A percentile compares a stretch with the other conserved stretches of the same genome.
Conservation (phyloP, 1,140 invertebrate genomes). For the Doryteuthis pealeii region DNA sequence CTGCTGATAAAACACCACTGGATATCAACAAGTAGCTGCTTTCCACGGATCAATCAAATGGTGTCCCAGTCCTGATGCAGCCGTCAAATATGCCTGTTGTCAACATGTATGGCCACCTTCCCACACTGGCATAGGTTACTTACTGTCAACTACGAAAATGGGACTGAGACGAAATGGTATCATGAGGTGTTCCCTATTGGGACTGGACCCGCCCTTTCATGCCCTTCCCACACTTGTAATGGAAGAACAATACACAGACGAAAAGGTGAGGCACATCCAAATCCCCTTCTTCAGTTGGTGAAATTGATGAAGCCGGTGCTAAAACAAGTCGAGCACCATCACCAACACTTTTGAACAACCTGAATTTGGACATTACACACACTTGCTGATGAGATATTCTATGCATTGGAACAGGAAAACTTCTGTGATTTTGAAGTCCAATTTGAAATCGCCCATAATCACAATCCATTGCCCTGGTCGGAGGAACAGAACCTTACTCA, state of each 20-base stretch:
- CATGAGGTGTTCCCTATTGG: slow-evolving; percentile 14
- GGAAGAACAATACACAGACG: slow-evolving; percentile 9
- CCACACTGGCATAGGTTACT: slow-evolving; percentile 33
- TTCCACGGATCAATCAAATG: slow-evolving; percentile 21
- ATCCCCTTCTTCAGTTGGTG: slow-evolving; percentile 16
- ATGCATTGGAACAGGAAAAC: slow-evolving; percentile 31
- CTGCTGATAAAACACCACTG: slow-evolving; percentile 21
- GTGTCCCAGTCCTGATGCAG: slow-evolving; percentile 23
- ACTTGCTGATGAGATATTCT: slow-evolving; percentile 24
- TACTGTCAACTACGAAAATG: slow-evolving; percentile 26
- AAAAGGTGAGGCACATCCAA: neutral
- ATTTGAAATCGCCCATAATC: slow-evolving; percentile 33
- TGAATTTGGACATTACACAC: slow-evolving; percentile 20
- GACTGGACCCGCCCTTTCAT: slow-evolving; percentile 10
- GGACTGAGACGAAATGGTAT: slow-evolving; percentile 13
- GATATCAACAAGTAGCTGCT: slow-evolving; percentile 20
- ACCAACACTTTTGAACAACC: slow-evolving; percentile 14
- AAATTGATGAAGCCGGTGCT: slow-evolving; percentile 6
- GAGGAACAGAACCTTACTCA: slow-evolving; percentile 26
- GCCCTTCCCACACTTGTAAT: neutral
- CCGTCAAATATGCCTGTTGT: slow-evolving; percentile 23
- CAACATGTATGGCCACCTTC: slow-evolving; percentile 30
- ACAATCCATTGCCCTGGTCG: slow-evolving; percentile 29
- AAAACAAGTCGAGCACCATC: neutral
- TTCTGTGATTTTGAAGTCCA: slow-evolving; percentile 31